A percentile compares a stretch with the other conserved stretches of the same genome.
phyloP scores from a whole-genome alignment of 2,888 invertebrate species.

The Parnassius smintheus region DNA sequence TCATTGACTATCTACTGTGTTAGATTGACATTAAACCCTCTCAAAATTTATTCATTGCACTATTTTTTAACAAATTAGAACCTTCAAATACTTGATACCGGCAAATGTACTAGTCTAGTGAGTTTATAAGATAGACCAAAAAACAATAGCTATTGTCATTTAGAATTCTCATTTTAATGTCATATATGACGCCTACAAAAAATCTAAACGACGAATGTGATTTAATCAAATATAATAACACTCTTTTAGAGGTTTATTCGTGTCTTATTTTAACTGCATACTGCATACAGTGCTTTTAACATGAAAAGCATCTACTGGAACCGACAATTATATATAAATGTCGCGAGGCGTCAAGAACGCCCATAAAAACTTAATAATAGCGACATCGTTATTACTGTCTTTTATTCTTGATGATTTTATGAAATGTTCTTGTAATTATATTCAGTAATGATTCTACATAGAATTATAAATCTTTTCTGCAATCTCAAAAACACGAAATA shows the following conservation, averaged over 20 bases:
- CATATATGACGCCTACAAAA: background rate
- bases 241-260: slow-evolving; percentile 17
- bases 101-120: too few relatives aligned
- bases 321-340: slow-evolving; percentile 61
- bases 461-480: background rate
- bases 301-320: slow-evolving; percentile 35
- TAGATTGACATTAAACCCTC: too few relatives aligned
- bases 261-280: slow-evolving; percentile 14
- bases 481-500: background rate
- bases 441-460: slow-evolving; percentile 1
- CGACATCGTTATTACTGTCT: slow-evolving; percentile 30
- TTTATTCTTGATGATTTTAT: slow-evolving; percentile 29
- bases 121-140: too few relatives aligned
- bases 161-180: too few relatives aligned
- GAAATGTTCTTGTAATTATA: slow-evolving; percentile 5
- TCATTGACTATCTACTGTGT: too few relatives aligned
- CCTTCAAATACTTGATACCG: too few relatives aligned
- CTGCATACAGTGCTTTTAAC: slow-evolving; percentile 42
- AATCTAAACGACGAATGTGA: slow-evolving; percentile 4
- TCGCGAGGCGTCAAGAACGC: slow-evolving; percentile 55
- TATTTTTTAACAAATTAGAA: too few relatives aligned
- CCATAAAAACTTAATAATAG: slow-evolving; percentile 39
- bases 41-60: too few relatives aligned
- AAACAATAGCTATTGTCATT: too few relatives aligned
- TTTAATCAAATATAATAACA: slow-evolving; percentile 24